A percentile compares a stretch with the other conserved stretches of the same genome.
phyloP scores from a whole-genome alignment of 2,113 vertebrate species.

The Bubo bubo region DNA sequence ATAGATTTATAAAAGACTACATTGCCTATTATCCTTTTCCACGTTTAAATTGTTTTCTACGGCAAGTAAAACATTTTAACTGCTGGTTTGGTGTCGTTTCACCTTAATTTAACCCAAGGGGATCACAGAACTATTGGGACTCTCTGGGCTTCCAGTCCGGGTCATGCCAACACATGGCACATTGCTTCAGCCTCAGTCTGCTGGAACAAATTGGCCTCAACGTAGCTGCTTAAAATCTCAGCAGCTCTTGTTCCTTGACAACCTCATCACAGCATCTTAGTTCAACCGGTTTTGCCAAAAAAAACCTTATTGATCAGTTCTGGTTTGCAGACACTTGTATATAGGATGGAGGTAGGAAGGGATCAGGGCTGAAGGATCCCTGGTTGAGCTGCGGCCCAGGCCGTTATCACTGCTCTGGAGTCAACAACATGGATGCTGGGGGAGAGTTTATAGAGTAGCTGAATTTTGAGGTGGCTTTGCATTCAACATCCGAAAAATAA shows the following conservation, averaged over 20 bases:
- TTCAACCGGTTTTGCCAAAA: not conserved
- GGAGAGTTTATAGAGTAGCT: not conserved
- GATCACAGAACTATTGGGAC: no score
- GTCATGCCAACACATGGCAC: no score
- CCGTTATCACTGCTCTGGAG: not conserved
- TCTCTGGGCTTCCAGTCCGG: no score
- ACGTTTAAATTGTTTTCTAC: no score
- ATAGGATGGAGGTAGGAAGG: not conserved
- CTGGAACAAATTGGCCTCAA: not conserved
- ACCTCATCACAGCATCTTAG: not conserved
- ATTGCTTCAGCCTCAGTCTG: not conserved
- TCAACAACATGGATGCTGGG: accelerated
- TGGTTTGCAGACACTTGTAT: not conserved
- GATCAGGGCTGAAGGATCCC: not conserved
- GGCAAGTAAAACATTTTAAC: no score
- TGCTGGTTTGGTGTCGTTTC: no score
- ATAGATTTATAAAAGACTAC: no score
- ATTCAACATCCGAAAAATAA: not conserved
- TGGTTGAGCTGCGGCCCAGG: not conserved
- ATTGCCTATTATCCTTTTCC: no score
- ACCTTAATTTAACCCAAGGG: no score
- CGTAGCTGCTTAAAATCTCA: not conserved
- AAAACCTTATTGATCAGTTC: not conserved
- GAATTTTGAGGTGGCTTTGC: not conserved
- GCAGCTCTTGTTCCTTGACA: not conserved